A percentile compares a stretch with the other conserved stretches of the same genome.
Evolutionary conservation across 2,797 vertebrate genomes (phyloP).

Genomic region (Holocentrus rufus): DNA sequence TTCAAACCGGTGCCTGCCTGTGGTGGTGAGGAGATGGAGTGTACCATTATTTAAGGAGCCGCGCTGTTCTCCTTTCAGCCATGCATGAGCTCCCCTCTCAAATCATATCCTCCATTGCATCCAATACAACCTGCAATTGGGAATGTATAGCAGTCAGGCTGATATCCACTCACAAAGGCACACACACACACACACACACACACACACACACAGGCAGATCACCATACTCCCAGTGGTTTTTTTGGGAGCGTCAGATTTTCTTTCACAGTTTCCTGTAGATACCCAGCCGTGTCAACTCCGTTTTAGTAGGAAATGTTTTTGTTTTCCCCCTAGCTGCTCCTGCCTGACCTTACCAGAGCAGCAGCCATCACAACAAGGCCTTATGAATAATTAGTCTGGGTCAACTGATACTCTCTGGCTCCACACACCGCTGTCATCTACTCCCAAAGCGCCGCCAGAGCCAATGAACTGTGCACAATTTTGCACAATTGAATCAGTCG

Average conservation of each 20-base stretch:
- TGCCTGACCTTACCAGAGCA: slow-evolving; percentile 62
- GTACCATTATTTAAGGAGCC: slow-evolving; percentile 71
- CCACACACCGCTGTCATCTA: slow-evolving; percentile 64
- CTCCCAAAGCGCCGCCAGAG: slow-evolving; percentile 59
- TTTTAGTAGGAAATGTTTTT: slow-evolving; percentile 68
- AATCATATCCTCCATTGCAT: slow-evolving; percentile 43
- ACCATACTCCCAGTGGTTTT: slow-evolving; percentile 4
- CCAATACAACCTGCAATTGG: slow-evolving; percentile 47
- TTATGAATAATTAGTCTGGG: slow-evolving; percentile 78
- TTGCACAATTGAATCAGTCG: slow-evolving; percentile 68
- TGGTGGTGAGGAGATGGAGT: slow-evolving; percentile 63
- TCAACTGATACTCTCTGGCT: slow-evolving; percentile 75
- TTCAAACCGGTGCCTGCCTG: slow-evolving; percentile 72
- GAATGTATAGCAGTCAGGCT: slow-evolving; percentile 43
- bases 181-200: slow-evolving; percentile 16
- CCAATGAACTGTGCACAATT: slow-evolving; percentile 71
- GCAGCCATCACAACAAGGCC: slow-evolving; percentile 76
- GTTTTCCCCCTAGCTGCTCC: slow-evolving; percentile 58
- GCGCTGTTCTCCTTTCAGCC: slow-evolving; percentile 51
- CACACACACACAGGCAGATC: background rate
- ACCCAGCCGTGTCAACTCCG: slow-evolving; percentile 42
- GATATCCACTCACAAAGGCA: slow-evolving; percentile 21
- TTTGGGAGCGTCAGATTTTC: slow-evolving; percentile 41
- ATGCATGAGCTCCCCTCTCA: slow-evolving; percentile 33
- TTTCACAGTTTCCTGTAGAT: slow-evolving; percentile 44